Conservation (phyloP, 2,888 invertebrate species). For the Vesta saturnalis region DNA sequence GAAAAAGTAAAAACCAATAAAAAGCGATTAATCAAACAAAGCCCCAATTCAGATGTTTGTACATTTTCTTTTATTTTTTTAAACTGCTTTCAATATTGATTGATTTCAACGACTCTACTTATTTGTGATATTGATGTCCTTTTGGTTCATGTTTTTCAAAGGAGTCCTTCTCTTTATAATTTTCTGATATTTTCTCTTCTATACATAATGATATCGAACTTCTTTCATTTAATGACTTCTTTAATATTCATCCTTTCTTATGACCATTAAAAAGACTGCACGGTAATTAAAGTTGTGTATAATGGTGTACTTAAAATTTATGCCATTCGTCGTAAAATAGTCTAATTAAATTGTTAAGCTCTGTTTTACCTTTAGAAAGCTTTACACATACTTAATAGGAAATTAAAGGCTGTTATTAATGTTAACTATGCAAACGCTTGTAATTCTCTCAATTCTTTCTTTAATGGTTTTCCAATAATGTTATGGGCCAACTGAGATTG, state of each 20-base stretch:
- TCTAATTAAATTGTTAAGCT: conserved; percentile 9
- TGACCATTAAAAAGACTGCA: no score
- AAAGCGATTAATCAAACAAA: no score
- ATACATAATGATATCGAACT: no score
- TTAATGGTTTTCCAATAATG: conserved; percentile 36
- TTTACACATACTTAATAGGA: background rate
- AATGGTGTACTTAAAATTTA: background rate
- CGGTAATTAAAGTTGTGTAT: no score
- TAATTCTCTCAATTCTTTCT: conserved; percentile 26
- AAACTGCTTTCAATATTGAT: conserved; percentile 6
- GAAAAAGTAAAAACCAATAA: no score
- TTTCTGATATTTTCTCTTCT: no score
- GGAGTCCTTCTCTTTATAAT: background rate
- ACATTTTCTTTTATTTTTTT: background rate
- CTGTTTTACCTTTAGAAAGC: background rate
- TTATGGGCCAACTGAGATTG: conserved; percentile 22
- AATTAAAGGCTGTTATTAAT: conserved; percentile 22
- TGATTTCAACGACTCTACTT: background rate
- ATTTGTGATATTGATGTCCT: background rate
- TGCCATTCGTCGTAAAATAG: no score
- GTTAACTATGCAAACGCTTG: conserved; percentile 15
- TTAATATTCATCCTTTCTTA: no score
- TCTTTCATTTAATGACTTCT: no score
- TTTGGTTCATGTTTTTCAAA: background rate
- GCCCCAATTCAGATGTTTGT: no score